These are phyloP conservation scores for Gadus chalcogrammus DNA, from an alignment of 2,113 vertebrate species.

Conservation along the genomic window DNA sequence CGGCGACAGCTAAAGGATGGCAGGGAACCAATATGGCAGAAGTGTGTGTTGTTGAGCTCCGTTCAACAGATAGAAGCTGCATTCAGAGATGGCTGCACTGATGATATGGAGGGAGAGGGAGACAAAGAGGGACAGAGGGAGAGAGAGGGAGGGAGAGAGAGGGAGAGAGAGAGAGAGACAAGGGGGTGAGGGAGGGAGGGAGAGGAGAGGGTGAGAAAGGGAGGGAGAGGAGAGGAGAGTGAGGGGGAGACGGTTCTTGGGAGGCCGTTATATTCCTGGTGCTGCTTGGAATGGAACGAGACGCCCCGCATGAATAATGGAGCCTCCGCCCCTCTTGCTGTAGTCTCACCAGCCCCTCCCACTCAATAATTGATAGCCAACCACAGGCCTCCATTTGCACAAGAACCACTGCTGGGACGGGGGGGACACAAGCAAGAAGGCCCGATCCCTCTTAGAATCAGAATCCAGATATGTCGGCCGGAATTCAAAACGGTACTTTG, in stretches of 20 bases:
- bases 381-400: conserved; percentile 55
- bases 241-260: too few relatives aligned
- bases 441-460: not conserved
- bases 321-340: conserved; percentile 32
- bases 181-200: not conserved
- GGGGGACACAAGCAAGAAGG: not conserved
- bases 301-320: conserved; percentile 63
- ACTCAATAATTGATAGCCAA: conserved; percentile 63
- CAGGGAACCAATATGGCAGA: conserved; percentile 59
- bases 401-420: conserved; percentile 1
- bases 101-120: conserved; percentile 26
- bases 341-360: conserved; percentile 32
- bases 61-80: conserved; percentile 55
- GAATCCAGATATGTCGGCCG: not conserved
- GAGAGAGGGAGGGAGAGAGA: not conserved
- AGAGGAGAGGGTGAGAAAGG: conserved; percentile 1
- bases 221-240: not conserved
- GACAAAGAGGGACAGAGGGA: conserved; percentile 9
- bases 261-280: too few relatives aligned
- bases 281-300: too few relatives aligned
- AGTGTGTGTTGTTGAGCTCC: conserved; percentile 47
- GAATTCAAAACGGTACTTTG: not conserved
- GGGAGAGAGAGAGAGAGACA: not conserved
- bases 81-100: conserved; percentile 44
- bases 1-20: conserved; percentile 34